Base-by-base conservation (phyloP, 1,140 invertebrate genomes). In the Hyles vespertilio region DNA sequence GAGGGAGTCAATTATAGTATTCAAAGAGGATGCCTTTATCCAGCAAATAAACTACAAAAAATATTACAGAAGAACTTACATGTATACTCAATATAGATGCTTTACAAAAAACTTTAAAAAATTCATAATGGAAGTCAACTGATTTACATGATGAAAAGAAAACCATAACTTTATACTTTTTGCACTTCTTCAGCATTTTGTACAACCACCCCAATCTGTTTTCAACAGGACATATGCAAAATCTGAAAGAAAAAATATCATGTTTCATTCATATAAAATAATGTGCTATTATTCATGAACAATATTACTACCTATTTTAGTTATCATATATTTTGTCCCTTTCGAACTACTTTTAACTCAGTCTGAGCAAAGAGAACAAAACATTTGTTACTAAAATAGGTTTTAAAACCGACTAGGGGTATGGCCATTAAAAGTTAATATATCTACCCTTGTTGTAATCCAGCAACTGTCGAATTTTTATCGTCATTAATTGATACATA, bases 121-220 rank as follows among this genome's bases (percentile, higher is more conserved):
- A 90, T 72, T 96, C 95, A 79, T 94, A 90, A 80, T 96, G 93
- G 85, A 92, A 97, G 84, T 96, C 95, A 11, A 97, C 96, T 36
- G 95, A 93, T 87, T 95, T 92, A 85, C 95, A 97, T 0, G 95
- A 95, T 58, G 93, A 95, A 76, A 97, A 94, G 81, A 97, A 97
- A 0, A 97, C 95, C 95, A 97, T 96, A 0, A 95, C 90, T 88
- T 96, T 96, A 74, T 94, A 92, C 75, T 94, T 95, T 51, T 91
- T 88, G 56, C 72, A 74, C 63, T 95, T 96, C 83, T 95, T 96
- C n/a, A 97, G 84, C 84, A 97, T 96, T 59, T 95, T 96, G 71
- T 95, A 96, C 10, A 97, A 83, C 65, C 97, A 89, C 3, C 95
- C 83, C 69, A 97, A 95, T 64, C 94, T 88, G 63, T 95, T 95